A percentile compares a stretch with the other conserved stretches of the same genome.
phyloP scores from a whole-genome alignment of 2,797 vertebrate genomes.

The Caiman crocodilus region DNA sequence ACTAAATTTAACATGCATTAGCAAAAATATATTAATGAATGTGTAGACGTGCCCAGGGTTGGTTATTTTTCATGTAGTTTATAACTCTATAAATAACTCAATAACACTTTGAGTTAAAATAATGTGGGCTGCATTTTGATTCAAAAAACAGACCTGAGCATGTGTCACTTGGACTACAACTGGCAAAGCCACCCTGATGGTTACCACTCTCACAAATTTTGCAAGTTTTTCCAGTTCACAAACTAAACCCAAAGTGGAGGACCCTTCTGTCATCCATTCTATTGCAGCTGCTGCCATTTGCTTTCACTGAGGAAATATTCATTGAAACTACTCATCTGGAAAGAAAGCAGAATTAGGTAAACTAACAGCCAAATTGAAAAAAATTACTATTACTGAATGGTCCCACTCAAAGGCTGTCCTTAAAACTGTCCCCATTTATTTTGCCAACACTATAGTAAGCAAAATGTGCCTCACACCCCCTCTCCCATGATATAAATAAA shows the following conservation, averaged over 20 bases:
- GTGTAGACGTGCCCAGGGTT: no score
- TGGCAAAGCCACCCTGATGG: background rate
- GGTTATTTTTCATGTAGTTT: background rate
- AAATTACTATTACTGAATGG: fast-evolving
- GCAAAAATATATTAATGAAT: no score
- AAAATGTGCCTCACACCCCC: background rate
- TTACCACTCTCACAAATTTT: background rate
- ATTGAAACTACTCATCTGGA: background rate
- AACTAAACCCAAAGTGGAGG: background rate
- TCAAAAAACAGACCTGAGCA: background rate
- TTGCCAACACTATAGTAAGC: background rate
- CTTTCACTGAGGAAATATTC: fast-evolving
- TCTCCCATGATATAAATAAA: background rate
- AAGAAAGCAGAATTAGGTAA: background rate
- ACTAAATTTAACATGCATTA: no score
- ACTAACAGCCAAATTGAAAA: background rate
- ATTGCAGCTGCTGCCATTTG: background rate
- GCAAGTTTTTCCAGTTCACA: background rate
- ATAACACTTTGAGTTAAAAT: background rate
- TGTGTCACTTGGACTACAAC: background rate
- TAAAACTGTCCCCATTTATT: fast-evolving
- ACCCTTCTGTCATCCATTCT: background rate
- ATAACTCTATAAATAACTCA: background rate
- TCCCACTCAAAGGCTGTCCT: background rate
- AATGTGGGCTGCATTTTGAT: background rate